These are phyloP conservation scores for Sebastes fasciatus DNA, from an alignment of 2,113 vertebrate genomes.

Conservation along the genomic window DNA sequence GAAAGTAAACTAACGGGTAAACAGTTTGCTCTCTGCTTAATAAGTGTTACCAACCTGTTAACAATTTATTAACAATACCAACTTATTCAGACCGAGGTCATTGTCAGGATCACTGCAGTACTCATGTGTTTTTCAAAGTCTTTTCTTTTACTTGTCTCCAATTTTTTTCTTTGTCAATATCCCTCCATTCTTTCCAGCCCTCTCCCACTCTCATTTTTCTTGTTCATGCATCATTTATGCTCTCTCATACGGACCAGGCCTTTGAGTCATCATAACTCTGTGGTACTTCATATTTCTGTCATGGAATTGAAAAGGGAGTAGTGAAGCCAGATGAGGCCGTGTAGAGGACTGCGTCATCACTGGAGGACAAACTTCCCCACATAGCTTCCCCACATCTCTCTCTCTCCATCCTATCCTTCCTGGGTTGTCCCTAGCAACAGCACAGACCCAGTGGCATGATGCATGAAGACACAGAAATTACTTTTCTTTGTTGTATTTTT, in stretches of 20 bases:
- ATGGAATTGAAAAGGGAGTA: conserved; percentile 8
- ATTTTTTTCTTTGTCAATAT: neutral
- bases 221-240: conserved; percentile 5
- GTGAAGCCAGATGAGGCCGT: conserved; percentile 3
- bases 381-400: neutral
- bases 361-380: conserved; percentile 43
- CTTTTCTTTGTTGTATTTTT: neutral
- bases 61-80: neutral
- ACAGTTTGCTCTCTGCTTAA: neutral
- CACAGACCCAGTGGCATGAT: conserved; percentile 17
- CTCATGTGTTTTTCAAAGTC: neutral
- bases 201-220: neutral
- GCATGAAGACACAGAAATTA: conserved; percentile 17
- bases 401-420: conserved; percentile 3
- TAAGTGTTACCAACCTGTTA: neutral
- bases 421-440: conserved; percentile 64
- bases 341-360: conserved; percentile 35
- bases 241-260: conserved; percentile 11
- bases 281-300: conserved; percentile 14
- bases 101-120: neutral
- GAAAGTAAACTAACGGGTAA: neutral
- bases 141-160: neutral
- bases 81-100: neutral
- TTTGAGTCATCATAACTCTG: conserved; percentile 9
- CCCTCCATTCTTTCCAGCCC: neutral